Evolutionary conservation across 2,113 vertebrate species (phyloP), one percentile per base, ranked within the genome.

Genomic region (Ceuthmochares aereus): DNA sequence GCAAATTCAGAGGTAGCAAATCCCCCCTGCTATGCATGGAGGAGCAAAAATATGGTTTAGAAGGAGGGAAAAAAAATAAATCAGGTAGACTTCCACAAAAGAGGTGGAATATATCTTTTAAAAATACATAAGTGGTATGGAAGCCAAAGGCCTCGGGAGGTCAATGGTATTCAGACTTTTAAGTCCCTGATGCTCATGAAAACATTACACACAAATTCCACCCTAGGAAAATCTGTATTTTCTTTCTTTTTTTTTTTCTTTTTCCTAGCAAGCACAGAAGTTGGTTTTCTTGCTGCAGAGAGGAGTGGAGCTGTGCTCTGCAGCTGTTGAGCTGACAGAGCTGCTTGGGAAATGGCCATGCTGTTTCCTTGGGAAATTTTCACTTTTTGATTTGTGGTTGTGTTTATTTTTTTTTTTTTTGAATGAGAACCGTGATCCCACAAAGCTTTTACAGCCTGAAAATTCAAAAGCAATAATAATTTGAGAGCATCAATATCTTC

Each of bases 131-230:
- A 95, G 30, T 91, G 66, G 43, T 68, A 83, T 82, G 36, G 79
- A 95, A 95, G 67, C 16, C 78, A 72, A 90, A 87, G 74, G 70
- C 34, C 49, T 66, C 40, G 40, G 42, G 62, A 87, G 84, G 91
- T 84, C 91, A 84, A 1, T 79, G 58, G 19, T 40, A 68, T 93
- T 82, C 74, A 91, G 73, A 84, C 21, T 49, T 92, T 51, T 51
- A 73, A 94, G 92, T 91, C 77, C 54, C 81, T 23, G 17, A 82
- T 81, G 66, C 43, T 85, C 59, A 43, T 49, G 64, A 84, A 87
- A 93, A 82, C 13, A 25, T 75, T 14, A 32, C 51, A 67, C 2
- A 3, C 18, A 87, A 84, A 82, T 87, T 84, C 40, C 5, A 56
- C 27, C 40, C 21, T 29, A 30, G 27, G 43, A 59, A 88, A 89